phyloP scores from a whole-genome alignment of 2,888 invertebrate species.

The Metacarcinus magister region DNA sequence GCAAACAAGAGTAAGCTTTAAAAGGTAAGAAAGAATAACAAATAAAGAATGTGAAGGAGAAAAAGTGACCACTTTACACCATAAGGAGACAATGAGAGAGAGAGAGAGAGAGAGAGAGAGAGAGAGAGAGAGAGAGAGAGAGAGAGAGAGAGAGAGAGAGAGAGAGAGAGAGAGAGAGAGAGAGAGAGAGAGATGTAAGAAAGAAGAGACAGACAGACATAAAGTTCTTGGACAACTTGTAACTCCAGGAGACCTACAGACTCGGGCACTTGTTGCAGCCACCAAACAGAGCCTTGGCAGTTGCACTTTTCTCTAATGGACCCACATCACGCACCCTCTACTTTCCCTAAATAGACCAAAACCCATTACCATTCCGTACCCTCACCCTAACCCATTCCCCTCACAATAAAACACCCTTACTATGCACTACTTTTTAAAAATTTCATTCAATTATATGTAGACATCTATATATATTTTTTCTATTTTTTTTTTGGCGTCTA shows the following conservation, averaged over 20 bases:
- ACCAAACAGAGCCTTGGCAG: not conserved
- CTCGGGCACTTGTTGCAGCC: not conserved
- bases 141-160: constrained; percentile 31
- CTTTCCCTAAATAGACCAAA: not conserved
- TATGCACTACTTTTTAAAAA: not conserved
- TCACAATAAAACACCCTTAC: not conserved
- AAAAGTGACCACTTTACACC: not conserved
- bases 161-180: not conserved
- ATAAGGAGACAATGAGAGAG: constrained; percentile 11
- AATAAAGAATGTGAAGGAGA: not conserved
- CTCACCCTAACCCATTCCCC: not conserved
- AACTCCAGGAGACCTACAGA: not conserved
- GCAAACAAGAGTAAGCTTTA: not conserved
- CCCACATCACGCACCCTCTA: not conserved
- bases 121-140: not conserved
- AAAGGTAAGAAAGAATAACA: not conserved
- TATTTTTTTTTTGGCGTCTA: not conserved
- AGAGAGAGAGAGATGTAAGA: not conserved
- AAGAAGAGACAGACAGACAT: not conserved
- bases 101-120: not conserved
- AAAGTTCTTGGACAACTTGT: not conserved
- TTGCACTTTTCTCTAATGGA: not conserved
- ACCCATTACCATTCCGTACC: not conserved
- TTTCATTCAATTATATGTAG: not conserved
- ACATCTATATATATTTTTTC: not conserved